phyloP scores from a whole-genome alignment of 2,888 invertebrate species.

The Tortrix viridana region DNA sequence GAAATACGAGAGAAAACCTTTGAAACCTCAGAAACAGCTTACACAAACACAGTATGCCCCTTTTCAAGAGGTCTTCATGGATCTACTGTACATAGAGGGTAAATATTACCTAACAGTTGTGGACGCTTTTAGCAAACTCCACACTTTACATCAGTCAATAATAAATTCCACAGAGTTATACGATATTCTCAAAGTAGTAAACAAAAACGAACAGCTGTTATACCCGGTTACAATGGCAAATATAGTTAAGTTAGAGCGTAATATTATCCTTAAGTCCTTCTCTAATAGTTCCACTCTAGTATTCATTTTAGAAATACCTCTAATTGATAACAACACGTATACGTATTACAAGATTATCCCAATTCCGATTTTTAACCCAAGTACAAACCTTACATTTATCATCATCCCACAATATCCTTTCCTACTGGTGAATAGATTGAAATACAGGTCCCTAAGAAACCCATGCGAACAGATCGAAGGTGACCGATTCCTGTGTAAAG shows the following conservation, averaged over 20 bases:
- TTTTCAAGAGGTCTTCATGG: conserved; percentile 36
- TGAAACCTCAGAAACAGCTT: conserved; percentile 27
- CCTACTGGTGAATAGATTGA: conserved; percentile 32
- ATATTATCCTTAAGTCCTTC: conserved; percentile 30
- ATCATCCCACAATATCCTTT: conserved; percentile 13
- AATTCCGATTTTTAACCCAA: conserved; percentile 7
- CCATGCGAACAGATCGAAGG: conserved; percentile 33
- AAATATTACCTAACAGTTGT: conserved; percentile 30
- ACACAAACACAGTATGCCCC: conserved; percentile 31
- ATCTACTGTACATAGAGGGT: conserved; percentile 18
- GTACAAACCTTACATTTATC: not conserved
- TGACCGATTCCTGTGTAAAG: conserved; percentile 9
- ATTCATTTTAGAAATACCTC: conserved; percentile 15
- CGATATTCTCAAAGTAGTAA: conserved; percentile 15
- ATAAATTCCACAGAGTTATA: conserved; percentile 36
- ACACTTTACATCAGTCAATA: conserved; percentile 34
- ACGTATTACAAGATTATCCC: conserved; percentile 16
- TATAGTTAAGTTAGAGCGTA: conserved; percentile 35
- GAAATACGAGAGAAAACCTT: conserved; percentile 40
- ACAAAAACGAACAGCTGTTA: conserved; percentile 22
- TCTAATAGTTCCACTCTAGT: conserved; percentile 10
- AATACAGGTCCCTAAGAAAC: conserved; percentile 28
- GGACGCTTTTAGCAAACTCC: conserved; percentile 37
- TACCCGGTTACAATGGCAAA: conserved; percentile 22
- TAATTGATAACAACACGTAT: conserved; percentile 12